Conservation (phyloP, 1,140 invertebrate genomes). For the Harpegnathos saltator region DNA sequence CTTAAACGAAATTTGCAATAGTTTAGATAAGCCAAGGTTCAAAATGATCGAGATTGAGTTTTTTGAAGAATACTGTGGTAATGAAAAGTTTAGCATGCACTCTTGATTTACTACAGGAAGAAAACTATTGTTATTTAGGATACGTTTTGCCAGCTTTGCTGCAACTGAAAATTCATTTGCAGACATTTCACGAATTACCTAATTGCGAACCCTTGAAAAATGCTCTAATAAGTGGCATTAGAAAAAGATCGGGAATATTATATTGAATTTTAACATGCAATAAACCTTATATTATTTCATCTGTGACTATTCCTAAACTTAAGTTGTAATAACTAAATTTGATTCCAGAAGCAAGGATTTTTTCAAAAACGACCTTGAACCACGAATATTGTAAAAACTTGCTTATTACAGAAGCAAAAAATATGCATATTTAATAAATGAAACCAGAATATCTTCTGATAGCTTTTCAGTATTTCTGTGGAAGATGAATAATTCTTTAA, state of each 20-base stretch:
- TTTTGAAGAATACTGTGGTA: constrained; percentile 16
- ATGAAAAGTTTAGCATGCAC: too few species aligned
- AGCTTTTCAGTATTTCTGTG: constrained; percentile 10
- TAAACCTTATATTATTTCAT: too few species aligned
- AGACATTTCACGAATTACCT: too few species aligned
- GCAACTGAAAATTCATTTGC: too few species aligned
- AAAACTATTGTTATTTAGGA: too few species aligned
- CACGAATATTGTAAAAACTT: too few species aligned
- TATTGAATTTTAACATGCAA: constrained; percentile 25
- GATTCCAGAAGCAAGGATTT: constrained; percentile 22
- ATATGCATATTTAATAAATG: neutral
- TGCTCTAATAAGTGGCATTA: constrained; percentile 22
- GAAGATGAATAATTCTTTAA: constrained; percentile 9
- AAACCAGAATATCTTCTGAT: constrained; percentile 7
- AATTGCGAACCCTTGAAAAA: constrained; percentile 6
- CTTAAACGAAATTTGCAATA: constrained; percentile 29
- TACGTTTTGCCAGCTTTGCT: too few species aligned
- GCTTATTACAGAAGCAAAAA: constrained; percentile 28
- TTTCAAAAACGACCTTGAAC: too few species aligned
- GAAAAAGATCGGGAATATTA: neutral
- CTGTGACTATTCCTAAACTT: too few species aligned
- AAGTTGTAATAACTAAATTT: constrained; percentile 20
- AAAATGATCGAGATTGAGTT: constrained; percentile 5
- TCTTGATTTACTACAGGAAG: too few species aligned
- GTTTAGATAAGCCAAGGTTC: constrained; percentile 32